Base-by-base conservation (phyloP, 2,113 vertebrate species). In the Poicephalus gulielmi region DNA sequence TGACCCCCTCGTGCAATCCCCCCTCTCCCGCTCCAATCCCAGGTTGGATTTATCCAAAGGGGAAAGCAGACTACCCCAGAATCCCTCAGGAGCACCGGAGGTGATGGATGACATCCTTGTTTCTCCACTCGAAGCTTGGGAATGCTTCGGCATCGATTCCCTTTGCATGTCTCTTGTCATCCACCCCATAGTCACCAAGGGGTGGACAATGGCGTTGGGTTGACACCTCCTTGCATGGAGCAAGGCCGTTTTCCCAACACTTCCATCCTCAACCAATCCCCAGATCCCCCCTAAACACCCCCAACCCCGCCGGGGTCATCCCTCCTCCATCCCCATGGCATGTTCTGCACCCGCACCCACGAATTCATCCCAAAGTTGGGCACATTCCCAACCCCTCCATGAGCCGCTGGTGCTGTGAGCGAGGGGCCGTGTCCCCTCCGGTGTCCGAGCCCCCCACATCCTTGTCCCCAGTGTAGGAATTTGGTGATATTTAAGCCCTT, bases 401-500 rank as follows among this genome's bases (percentile, higher is more conserved):
- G 88, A 83, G 75, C 95, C 64, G 85, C 95, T 94, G 96, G 98
- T 96, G 96, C 97, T 95, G 94, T 94, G 94, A 95, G 96, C 76
- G 96, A 88, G 83, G 88, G 55, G 33, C 55, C 9, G 20, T 95
- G 88, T 57, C 28, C 66, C 57, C 66, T 70, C 64, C 53, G 94
- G 95, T 90, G 94, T 86, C 49, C 67, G 37, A 37, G 37, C 37
- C 37, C 14, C 22, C 8, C 81, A 5, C 41, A 49, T 59, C 73
- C 43, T 23, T 22, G 75, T 57, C 33, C 81, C 69, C 4, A 67
- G 83, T 50, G 17, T 93, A 85, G 97, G 83, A 75, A 91, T 73
- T 94, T 43, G 64, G 76, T 96, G 94, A 85, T 97, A 98, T 95
- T 97, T 97, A 97, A 97, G 96, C 59, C 28, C 95, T 94, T 94